phyloP scores from a whole-genome alignment of 2,797 vertebrate genomes.

The Malacoraja senta region DNA sequence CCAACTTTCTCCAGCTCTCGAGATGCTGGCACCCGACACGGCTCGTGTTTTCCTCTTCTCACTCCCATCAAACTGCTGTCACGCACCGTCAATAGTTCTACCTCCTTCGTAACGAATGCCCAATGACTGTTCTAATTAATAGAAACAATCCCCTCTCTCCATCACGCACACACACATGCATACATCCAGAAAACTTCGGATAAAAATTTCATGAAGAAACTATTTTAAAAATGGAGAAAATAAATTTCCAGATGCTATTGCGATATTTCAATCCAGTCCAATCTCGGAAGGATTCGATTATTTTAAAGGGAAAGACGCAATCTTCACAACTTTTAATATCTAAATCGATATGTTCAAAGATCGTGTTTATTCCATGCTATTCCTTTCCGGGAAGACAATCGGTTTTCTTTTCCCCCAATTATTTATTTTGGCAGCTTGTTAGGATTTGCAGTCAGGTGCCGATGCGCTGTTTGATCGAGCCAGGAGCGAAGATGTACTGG shows the following conservation, averaged over 20 bases:
- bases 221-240: not conserved
- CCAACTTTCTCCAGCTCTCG: not conserved
- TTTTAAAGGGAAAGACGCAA: not conserved
- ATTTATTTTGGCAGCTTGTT: not conserved
- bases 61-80: conserved; percentile 23
- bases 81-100: not conserved
- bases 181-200: not conserved
- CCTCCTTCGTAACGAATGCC: conserved; percentile 12
- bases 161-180: not conserved
- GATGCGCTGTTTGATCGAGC: not conserved
- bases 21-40: not conserved
- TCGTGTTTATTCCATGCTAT: not conserved
- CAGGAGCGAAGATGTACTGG: not conserved
- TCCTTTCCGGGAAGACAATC: not conserved
- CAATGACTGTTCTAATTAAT: not conserved
- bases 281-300: not conserved
- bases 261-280: not conserved
- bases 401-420: not conserved
- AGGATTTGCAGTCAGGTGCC: not conserved
- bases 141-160: not conserved
- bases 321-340: not conserved
- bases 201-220: conserved; percentile 7
- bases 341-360: not conserved
- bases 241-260: not conserved
- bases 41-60: conserved; percentile 22